A percentile compares a stretch with the other conserved stretches of the same genome.
These are phyloP conservation scores for Trichomalopsis sarcophagae DNA, from an alignment of 1,140 invertebrate species.

Conservation along the genomic window DNA sequence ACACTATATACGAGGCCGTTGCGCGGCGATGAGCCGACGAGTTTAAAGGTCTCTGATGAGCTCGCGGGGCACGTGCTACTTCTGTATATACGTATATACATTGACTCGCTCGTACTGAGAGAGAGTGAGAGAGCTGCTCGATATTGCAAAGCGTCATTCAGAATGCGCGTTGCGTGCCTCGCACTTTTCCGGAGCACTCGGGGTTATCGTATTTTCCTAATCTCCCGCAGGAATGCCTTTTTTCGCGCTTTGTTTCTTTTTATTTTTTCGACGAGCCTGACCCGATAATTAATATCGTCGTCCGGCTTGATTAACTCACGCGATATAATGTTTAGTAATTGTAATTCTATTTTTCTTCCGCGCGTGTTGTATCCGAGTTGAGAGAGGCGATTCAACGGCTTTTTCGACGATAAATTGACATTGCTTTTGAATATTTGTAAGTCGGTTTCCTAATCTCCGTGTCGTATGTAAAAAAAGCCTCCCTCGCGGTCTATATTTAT, in stretches of 20 bases:
- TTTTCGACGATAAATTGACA: no score
- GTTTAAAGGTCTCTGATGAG: conserved; percentile 21
- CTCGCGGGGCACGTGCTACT: not conserved
- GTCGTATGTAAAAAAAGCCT: not conserved
- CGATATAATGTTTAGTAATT: no score
- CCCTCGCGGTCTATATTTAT: not conserved
- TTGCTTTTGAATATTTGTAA: no score
- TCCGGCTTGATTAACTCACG: no score
- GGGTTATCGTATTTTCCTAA: not conserved
- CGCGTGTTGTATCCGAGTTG: no score
- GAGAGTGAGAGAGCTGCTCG: not conserved
- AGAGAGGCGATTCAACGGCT: no score
- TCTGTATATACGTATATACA: no score
- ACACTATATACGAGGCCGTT: no score
- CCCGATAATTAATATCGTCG: no score
- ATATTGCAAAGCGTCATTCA: not conserved
- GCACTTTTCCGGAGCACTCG: not conserved
- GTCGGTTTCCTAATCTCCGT: no score
- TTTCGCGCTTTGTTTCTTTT: not conserved
- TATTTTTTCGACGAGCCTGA: not conserved
- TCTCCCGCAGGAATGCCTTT: not conserved
- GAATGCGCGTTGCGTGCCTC: not conserved
- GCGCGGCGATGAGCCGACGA: not conserved
- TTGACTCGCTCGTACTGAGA: no score
- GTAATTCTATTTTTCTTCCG: no score